Conservation (phyloP, 2,113 vertebrate species). For the Pollachius pollachius region DNA sequence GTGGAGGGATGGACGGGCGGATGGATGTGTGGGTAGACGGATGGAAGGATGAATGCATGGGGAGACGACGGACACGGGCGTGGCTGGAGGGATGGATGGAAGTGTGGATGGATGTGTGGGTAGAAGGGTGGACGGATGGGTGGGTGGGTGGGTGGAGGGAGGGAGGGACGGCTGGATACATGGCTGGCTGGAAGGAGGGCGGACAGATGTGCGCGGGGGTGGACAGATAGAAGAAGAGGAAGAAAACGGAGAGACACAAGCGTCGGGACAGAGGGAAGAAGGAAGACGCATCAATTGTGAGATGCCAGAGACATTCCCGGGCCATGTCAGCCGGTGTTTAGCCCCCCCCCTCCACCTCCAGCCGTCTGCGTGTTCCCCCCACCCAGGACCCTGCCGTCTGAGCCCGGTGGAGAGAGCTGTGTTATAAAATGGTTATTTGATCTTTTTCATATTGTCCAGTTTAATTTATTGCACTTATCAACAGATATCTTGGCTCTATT, state of each 20-base stretch:
- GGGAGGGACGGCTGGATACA: neutral
- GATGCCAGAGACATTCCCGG: too few relatives aligned
- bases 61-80: neutral
- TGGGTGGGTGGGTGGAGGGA: constrained; percentile 3
- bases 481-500: constrained; percentile 42
- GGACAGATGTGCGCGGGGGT: neutral
- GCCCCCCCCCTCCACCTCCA: too few relatives aligned
- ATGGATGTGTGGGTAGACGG: neutral
- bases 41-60: neutral
- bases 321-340: too few relatives aligned
- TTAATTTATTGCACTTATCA: constrained; percentile 69
- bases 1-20: constrained; percentile 42
- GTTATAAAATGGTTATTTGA: constrained; percentile 43
- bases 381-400: neutral
- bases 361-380: neutral
- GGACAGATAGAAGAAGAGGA: constrained; percentile 19
- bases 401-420: constrained; percentile 18
- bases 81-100: neutral
- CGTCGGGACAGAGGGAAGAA: too few relatives aligned
- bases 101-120: neutral
- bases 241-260: constrained; percentile 3
- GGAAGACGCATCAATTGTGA: too few relatives aligned
- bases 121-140: neutral
- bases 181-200: neutral
- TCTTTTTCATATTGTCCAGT: constrained; percentile 43